phyloP scores from a whole-genome alignment of 2,888 invertebrate genomes.

The Opisthograptis luteolata region DNA sequence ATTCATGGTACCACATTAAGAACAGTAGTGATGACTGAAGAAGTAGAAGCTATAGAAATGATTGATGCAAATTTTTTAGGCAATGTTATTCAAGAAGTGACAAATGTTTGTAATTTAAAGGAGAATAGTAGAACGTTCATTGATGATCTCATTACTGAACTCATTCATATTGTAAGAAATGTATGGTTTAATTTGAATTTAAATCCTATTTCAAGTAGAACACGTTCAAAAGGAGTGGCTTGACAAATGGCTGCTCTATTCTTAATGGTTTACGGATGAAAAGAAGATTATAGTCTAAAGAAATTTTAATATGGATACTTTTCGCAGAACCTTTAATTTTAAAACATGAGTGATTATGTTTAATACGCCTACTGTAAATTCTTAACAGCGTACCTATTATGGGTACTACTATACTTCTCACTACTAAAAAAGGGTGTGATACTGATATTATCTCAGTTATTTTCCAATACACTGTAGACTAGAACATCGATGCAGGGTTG shows the following conservation, averaged over 20 bases:
- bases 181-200: slow-evolving; percentile 23
- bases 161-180: slow-evolving; percentile 17
- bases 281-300: slow-evolving; percentile 8
- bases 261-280: slow-evolving; percentile 7
- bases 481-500: no score
- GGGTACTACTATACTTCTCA: no score
- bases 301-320: neutral
- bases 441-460: no score
- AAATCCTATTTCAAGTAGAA: slow-evolving; percentile 14
- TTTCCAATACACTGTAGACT: no score
- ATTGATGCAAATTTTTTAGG: slow-evolving; percentile 15
- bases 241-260: slow-evolving; percentile 15
- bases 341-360: no score
- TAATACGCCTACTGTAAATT: no score
- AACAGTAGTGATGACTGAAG: slow-evolving; percentile 23
- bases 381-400: no score
- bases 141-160: slow-evolving; percentile 24
- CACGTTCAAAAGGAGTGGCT: slow-evolving; percentile 18
- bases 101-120: slow-evolving; percentile 25
- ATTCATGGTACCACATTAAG: slow-evolving; percentile 20
- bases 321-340: no score
- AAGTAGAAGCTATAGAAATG: slow-evolving; percentile 13
- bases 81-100: slow-evolving; percentile 8
- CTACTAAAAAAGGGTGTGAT: no score
- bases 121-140: slow-evolving; percentile 23